These are phyloP conservation scores for Tillus elongatus DNA, from an alignment of 2,888 invertebrate species.

Conservation along the genomic window DNA sequence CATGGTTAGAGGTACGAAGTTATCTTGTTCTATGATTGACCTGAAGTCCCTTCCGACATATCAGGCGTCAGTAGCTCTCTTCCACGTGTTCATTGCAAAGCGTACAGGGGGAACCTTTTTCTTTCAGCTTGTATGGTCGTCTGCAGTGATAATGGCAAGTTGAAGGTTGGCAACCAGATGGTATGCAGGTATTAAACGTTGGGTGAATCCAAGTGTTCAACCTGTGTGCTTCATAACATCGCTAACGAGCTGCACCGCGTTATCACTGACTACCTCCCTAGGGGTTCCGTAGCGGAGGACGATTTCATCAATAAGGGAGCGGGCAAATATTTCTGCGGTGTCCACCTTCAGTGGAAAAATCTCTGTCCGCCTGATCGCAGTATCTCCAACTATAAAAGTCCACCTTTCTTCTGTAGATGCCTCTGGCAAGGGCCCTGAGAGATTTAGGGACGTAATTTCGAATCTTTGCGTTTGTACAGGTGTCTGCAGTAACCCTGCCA, in stretches of 20 bases:
- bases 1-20: too few relatives aligned
- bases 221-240: conserved; percentile 33
- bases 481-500: conserved; percentile 27
- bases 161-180: too few relatives aligned
- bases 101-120: too few relatives aligned
- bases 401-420: conserved; percentile 17
- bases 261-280: conserved; percentile 31
- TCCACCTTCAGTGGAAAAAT: conserved; percentile 19
- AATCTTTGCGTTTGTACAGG: conserved; percentile 22
- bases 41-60: too few relatives aligned
- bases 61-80: too few relatives aligned
- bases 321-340: conserved; percentile 22
- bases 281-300: conserved; percentile 31
- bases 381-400: conserved; percentile 25
- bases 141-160: too few relatives aligned
- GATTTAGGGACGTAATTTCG: conserved; percentile 24
- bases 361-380: conserved; percentile 25
- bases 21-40: too few relatives aligned
- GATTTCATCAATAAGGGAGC: too few relatives aligned
- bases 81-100: too few relatives aligned
- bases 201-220: too few relatives aligned
- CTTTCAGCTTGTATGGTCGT: too few relatives aligned
- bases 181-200: too few relatives aligned
- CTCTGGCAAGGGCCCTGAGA: conserved; percentile 26
- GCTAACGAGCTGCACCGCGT: conserved; percentile 31